phyloP scores from a whole-genome alignment of 1,140 invertebrate species.

The Sinella curviseta region DNA sequence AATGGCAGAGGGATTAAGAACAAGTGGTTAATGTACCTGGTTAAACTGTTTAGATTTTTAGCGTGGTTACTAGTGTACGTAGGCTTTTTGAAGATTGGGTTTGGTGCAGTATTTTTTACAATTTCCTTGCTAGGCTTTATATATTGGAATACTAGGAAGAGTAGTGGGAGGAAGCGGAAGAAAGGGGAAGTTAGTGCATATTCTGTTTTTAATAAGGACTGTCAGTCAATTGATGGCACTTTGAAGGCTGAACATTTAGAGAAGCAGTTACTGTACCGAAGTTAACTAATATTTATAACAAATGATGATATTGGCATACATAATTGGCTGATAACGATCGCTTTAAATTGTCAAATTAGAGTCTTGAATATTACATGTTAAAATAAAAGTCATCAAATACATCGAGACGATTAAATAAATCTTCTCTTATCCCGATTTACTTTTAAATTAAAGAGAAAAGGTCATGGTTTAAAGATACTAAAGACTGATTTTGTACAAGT shows the following conservation, averaged over 20 bases:
- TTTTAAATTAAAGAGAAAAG: too few species aligned
- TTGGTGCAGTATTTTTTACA: constrained; percentile 87
- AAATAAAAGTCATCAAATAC: too few species aligned
- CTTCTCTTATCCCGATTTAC: too few species aligned
- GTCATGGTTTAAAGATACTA: too few species aligned
- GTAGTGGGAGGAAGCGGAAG: constrained; percentile 59
- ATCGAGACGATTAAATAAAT: too few species aligned
- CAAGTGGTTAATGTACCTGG: background rate
- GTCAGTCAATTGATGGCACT: constrained; percentile 87
- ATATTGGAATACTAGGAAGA: constrained; percentile 78
- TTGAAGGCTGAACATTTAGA: constrained; percentile 94
- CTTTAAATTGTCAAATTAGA: too few species aligned
- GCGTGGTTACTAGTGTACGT: constrained; percentile 41
- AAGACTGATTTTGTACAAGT: too few species aligned
- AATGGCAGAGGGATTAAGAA: background rate
- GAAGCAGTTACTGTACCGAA: constrained; percentile 50
- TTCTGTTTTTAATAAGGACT: constrained; percentile 95
- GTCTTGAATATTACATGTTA: too few species aligned
- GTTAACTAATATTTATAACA: background rate
- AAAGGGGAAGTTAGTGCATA: constrained; percentile 86
- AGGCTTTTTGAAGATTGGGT: constrained; percentile 69
- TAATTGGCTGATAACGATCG: too few species aligned
- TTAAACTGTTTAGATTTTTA: constrained; percentile 34
- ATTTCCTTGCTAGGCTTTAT: constrained; percentile 77
- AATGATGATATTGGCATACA: too few species aligned